Evolutionary conservation across 2,888 invertebrate species (phyloP).

Genomic region (Papilio protenor): DNA sequence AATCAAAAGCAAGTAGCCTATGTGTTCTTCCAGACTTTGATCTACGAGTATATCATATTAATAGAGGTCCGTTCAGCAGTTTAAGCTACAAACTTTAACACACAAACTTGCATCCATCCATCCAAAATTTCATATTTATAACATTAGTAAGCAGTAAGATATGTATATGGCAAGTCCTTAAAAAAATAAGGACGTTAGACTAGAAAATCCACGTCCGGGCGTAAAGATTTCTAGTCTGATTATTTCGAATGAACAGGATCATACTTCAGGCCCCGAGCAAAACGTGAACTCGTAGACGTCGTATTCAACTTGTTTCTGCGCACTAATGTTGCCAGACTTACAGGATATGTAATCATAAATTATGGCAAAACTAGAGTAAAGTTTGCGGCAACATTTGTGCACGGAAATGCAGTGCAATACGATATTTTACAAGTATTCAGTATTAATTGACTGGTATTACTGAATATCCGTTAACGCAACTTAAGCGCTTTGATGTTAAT

Average conservation of each 20-base stretch:
- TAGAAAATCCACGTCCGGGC: conserved; percentile 11
- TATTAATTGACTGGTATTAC: conserved; percentile 17
- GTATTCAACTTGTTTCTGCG: conserved; percentile 18
- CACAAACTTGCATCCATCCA: too few relatives aligned
- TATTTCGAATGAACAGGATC: conserved; percentile 27
- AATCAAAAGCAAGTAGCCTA: too few relatives aligned
- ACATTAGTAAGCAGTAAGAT: too few relatives aligned
- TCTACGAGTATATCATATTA: too few relatives aligned
- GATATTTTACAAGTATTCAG: conserved; percentile 6
- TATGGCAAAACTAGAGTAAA: conserved; percentile 16
- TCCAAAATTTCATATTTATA: too few relatives aligned
- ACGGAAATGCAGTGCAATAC: conserved; percentile 13
- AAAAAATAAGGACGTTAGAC: conserved; percentile 3
- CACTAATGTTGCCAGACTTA: conserved; percentile 30
- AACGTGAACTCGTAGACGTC: conserved; percentile 11
- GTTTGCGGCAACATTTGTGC: conserved; percentile 15
- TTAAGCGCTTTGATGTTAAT: conserved; percentile 24
- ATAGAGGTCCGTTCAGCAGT: too few relatives aligned
- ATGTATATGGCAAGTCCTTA: not conserved
- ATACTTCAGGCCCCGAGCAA: conserved; percentile 2
- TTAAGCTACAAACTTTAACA: too few relatives aligned
- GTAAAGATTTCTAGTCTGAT: conserved; percentile 28
- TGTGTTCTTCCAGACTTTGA: too few relatives aligned
- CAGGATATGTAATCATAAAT: conserved; percentile 15
- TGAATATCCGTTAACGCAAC: conserved; percentile 24